Base-by-base conservation (phyloP, 2,113 vertebrate genomes). In the Phaethornis superciliosus region DNA sequence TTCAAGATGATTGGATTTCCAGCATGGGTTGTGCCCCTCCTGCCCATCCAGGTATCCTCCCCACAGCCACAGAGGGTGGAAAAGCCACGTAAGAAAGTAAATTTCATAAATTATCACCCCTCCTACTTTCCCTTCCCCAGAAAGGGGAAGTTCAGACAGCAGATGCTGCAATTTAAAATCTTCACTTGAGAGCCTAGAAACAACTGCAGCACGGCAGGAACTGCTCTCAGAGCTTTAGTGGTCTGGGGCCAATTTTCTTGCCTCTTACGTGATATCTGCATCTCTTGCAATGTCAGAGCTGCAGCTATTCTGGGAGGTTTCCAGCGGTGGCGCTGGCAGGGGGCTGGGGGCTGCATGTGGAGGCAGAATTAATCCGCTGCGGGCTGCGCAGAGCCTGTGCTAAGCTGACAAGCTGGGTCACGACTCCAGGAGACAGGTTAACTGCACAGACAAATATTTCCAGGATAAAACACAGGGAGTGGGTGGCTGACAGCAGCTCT, bases 381-480 rank as follows among this genome's bases (percentile, higher is more conserved):
- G 19, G 84, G 90, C 94, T 75, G 1, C 15, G 64, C 77, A 17
- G 78, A 35, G 1, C 35, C 83, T 44, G 70, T 9, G 37, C 37
- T 67, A 30, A 90, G 93, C 91, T 20, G 71, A 70, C 92, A 79
- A 56, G 89, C 77, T 49, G 91, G 90, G 81, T 93, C 92, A 88
- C 5, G 71, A 56, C 92, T 88, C 90, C 86, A 7, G 91, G 60
- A 71, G 76, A 9, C 77, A 37, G 80, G 86, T 78, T 60, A 81
- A 71, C 69, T 42, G 88, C 84, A 59, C 60, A 12, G 55, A 78
- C 60, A 16, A 23, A 21, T 4, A 28, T 32, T 49, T 26, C 63
- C 11, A 55, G 85, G 72, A 68, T 26, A 59, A 42, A 55, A 30
- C 81, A 37, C 1, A 1, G 79, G 54, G 65, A 18, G 60, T 4